Conservation (phyloP, 2,113 vertebrate genomes). For the Balaenoptera acutorostrata region DNA sequence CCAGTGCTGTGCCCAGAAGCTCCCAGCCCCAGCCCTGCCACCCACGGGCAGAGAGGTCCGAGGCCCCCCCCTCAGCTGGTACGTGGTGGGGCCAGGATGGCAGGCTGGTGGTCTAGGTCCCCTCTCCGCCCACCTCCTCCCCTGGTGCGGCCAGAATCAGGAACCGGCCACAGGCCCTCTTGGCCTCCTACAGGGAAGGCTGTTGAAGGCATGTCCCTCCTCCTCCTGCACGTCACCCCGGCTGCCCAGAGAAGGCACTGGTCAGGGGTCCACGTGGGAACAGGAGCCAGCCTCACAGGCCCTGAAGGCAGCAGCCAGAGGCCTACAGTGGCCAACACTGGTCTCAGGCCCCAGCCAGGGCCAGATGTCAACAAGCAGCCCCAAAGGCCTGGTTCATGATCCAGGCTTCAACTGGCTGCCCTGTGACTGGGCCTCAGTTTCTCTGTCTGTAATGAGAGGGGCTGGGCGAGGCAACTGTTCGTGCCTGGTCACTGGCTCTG, state of each 20-base stretch:
- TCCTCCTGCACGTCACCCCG: background rate
- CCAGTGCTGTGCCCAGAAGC: background rate
- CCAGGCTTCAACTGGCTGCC: background rate
- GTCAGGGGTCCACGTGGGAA: accelerated
- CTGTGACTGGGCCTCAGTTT: background rate
- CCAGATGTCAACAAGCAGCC: background rate
- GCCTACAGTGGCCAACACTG: background rate
- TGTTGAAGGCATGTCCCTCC: background rate
- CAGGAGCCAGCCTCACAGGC: background rate
- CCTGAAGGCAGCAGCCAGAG: background rate
- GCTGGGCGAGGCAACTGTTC: background rate
- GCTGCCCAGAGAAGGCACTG: background rate
- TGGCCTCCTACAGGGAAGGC: background rate
- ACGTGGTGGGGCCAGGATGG: background rate
- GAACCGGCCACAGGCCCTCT: background rate
- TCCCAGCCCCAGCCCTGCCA: background rate
- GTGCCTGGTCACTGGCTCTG: background rate
- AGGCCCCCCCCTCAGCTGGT: background rate
- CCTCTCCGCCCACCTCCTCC: background rate
- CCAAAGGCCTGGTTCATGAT: background rate
- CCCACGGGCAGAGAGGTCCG: background rate
- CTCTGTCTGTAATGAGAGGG: background rate
- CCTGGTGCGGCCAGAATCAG: background rate
- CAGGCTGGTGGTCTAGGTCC: background rate
- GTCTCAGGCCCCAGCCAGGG: background rate